Evolutionary conservation across 53 echinoderm and acorn worm genomes (phyloP).

Genomic region (Temnopleurus reevesii): DNA sequence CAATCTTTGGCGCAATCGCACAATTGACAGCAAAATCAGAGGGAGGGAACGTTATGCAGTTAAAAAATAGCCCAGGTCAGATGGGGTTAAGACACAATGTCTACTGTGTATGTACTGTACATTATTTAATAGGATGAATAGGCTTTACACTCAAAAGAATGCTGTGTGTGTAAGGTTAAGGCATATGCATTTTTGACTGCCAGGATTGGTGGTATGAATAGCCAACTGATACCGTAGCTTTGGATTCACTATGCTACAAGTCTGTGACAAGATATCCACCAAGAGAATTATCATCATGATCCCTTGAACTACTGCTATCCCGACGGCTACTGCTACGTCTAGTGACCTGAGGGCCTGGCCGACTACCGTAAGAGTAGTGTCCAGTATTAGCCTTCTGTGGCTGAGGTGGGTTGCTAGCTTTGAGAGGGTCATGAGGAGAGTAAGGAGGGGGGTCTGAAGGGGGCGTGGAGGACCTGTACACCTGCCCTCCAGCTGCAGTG

Average conservation of each 20-base stretch:
- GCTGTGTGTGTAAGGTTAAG: not conserved
- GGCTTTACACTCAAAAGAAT: no score
- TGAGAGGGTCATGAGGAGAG: conserved; percentile 89
- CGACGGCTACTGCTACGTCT: conserved; percentile 29
- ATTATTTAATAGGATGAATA: no score
- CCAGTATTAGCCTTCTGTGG: conserved; percentile 57
- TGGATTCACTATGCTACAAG: conserved; percentile 37
- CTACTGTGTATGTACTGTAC: no score
- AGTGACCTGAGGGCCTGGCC: conserved; percentile 57
- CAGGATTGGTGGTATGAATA: not conserved
- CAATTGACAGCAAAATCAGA: no score
- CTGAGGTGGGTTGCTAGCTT: conserved; percentile 43
- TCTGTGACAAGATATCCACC: conserved; percentile 44
- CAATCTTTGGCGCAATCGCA: no score
- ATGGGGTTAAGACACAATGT: no score
- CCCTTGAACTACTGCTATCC: not conserved
- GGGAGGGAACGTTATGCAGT: no score
- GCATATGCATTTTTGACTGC: not conserved
- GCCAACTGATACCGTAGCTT: no score
- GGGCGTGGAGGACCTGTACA: conserved; percentile 48
- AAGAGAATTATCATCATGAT: conserved; percentile 3
- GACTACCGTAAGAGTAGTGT: conserved; percentile 65
- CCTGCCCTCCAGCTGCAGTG: not conserved
- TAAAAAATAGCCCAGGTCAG: no score
- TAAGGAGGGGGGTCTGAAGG: conserved; percentile 89